Evolutionary conservation across 2,888 invertebrate species (phyloP), one percentile per base, ranked within the genome.

Genomic region (Callyntrura sp.): DNA sequence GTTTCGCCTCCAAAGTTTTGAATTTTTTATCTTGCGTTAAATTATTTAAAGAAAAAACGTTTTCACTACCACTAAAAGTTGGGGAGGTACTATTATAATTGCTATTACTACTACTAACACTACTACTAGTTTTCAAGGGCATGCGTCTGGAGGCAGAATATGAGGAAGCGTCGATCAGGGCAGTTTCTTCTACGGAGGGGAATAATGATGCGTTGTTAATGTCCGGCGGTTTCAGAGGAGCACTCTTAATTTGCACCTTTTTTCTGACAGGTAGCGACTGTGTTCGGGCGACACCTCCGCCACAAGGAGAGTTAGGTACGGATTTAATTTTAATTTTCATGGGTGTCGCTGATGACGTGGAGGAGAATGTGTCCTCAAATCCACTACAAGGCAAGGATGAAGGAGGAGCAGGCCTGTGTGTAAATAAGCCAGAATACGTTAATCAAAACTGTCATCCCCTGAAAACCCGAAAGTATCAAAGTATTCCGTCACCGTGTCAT

Each of bases 161-260:
- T 6, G 45, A 9, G 2, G 84, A 14, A 9, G 90, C 45, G 45
- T 51, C 20, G 3, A 84, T 55, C 23, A 35, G n/a, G 8, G 28
- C 81, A 1, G 86, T 81, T 17, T 90, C 90, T 17, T 81, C 87
- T 0, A 91, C 87, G 4, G 92, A 85, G n/a, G 92, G 92, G 76
- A 92, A 92, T 43, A 91, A 55, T 11, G 88, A 85, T 20, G 79
- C 12, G 20, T 90, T 91, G 51, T 86, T 85, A 48, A 92, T 90
- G 55, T 92, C 92, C 2, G 92, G 92, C 45, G 92, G 92, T 45
- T 89, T 90, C 6, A 90, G n/a, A 14, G 92, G 92, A 25, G 91
- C 88, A 3, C 89, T 89, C 23, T 85, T 82, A 14, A 90, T 85
- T 51, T 85, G 76, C 43, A 91, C 84, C 60, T 87, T 79, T 25